Evolutionary conservation across 2,113 vertebrate species (phyloP).

Genomic region (Zingel zingel): DNA sequence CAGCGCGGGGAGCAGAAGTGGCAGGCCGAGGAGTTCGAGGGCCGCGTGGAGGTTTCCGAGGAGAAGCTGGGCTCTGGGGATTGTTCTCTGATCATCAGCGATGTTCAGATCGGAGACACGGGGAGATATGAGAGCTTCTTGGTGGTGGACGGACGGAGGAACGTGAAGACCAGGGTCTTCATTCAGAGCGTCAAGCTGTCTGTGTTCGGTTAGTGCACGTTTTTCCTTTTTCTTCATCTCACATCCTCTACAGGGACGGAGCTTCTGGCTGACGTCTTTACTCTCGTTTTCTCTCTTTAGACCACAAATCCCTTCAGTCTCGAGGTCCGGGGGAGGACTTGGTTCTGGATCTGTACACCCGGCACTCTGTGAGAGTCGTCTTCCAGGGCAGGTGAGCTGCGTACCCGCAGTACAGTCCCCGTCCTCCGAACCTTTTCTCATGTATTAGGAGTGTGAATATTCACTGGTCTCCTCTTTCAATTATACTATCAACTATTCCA

Average conservation of each 20-base stretch:
- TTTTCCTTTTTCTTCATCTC: too few species aligned
- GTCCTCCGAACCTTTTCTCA: background rate
- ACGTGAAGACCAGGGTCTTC: constrained; percentile 55
- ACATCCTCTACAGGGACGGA: too few species aligned
- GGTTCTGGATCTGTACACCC: constrained; percentile 71
- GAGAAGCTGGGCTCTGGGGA: constrained; percentile 67
- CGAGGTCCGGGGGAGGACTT: constrained; percentile 61
- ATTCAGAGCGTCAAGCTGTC: constrained; percentile 73
- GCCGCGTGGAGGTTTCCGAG: constrained; percentile 55
- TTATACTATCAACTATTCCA: too few species aligned
- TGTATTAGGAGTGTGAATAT: too few species aligned
- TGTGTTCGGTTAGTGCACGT: constrained; percentile 63
- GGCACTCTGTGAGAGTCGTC: constrained; percentile 58
- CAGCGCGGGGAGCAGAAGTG: constrained; percentile 43
- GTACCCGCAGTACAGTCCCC: background rate
- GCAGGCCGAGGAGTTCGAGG: constrained; percentile 46
- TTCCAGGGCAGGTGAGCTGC: constrained; percentile 68
- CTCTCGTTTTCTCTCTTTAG: constrained; percentile 48
- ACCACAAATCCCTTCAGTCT: constrained; percentile 49
- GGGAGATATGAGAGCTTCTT: constrained; percentile 81
- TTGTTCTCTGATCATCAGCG: constrained; percentile 77
- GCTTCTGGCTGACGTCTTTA: background rate
- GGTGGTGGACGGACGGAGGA: constrained; percentile 41
- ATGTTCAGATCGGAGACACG: constrained; percentile 72
- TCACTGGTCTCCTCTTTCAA: too few species aligned